Evolutionary conservation across 92 coral and sea anemone species (phyloP), one percentile per base, ranked within the genome.

Genomic region (Nematostella vectensis): DNA sequence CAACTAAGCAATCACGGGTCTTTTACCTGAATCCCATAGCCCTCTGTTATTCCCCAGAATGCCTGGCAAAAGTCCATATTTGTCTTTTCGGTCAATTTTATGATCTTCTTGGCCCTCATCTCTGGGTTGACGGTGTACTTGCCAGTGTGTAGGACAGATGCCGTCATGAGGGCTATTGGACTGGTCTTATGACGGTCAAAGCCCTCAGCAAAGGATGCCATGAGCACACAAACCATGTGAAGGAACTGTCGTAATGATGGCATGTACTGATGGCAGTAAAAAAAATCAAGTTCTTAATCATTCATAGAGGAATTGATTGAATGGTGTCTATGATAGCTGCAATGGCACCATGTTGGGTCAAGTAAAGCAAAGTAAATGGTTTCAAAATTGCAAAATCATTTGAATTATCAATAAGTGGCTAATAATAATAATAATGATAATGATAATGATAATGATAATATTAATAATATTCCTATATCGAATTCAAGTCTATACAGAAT

Each of bases 171-270:
- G 23, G 94, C 78, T 28, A 81, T 38, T 13, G 77, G 57, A 54
- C 66, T 77, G 49, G 65, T 59, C 58, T 88, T 88, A 64, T 91
- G 98, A 13, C 74, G 75, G 48, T 68, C 70, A 51, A 81, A 91
- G 10, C 98, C 98, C 57, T 91, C 98, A 38, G 95, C 98, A 81
- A 85, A 91, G 8, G 98, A 86, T 38, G 98, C 98, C 98, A 91
- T 91, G 15, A 82, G 77, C 25, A 91, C 79, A 63, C 98, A 81
- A 17, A 91, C 95, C 31, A 81, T 56, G 39, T 79, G 83, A 18
- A 91, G 72, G 70, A 91, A 91, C 31, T 83, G 80, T n/a, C 95
- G 75, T 56, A 91, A 55, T 6, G 87, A 80, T 25, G 70, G 44
- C 12, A 81, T 58, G 55, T 69, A 91, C 98, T 91, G 65, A 65